phyloP scores from a whole-genome alignment of 2,888 invertebrate species.

The Luperina nickerlii region DNA sequence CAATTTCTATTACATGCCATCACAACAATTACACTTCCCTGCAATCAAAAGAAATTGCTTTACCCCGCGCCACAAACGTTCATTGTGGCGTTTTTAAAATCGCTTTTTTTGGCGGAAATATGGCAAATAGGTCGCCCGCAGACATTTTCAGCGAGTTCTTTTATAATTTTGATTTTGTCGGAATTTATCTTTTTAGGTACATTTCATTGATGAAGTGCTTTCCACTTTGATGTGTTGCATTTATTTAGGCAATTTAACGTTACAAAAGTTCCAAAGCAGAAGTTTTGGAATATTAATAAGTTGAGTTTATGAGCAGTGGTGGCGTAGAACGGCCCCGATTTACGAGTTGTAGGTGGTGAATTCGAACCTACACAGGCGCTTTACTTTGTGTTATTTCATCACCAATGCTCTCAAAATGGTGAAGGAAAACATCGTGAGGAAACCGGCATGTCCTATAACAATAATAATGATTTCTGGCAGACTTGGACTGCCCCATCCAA shows the following conservation, averaged over 20 bases:
- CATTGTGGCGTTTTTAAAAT: slow-evolving; percentile 69
- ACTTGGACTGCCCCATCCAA: too few relatives aligned
- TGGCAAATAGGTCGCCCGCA: slow-evolving; percentile 50
- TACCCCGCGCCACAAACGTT: slow-evolving; percentile 62
- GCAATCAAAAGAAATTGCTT: slow-evolving; percentile 70
- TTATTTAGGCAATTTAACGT: slow-evolving; percentile 23
- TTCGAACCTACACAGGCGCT: too few relatives aligned
- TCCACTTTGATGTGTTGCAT: slow-evolving; percentile 36
- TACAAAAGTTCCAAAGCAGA: slow-evolving; percentile 19
- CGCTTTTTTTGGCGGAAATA: slow-evolving; percentile 61
- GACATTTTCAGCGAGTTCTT: slow-evolving; percentile 53
- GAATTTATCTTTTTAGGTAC: slow-evolving; percentile 19
- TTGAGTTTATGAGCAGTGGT: neutral
- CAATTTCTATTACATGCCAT: slow-evolving; percentile 69
- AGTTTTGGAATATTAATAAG: slow-evolving; percentile 22
- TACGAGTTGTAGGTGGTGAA: too few relatives aligned
- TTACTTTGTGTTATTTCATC: too few relatives aligned
- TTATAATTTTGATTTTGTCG: slow-evolving; percentile 40
- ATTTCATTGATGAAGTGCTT: slow-evolving; percentile 32
- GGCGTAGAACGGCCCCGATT: too few relatives aligned
- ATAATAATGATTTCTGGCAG: too few relatives aligned
- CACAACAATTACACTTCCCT: slow-evolving; percentile 71
- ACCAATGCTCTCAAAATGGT: neutral
- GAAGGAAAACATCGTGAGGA: neutral
- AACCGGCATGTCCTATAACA: neutral